Percentiles rank a stretch among this genome's conserved stretches.
Conservation (phyloP, 2,113 vertebrate species). For the Phasianus colchicus region DNA sequence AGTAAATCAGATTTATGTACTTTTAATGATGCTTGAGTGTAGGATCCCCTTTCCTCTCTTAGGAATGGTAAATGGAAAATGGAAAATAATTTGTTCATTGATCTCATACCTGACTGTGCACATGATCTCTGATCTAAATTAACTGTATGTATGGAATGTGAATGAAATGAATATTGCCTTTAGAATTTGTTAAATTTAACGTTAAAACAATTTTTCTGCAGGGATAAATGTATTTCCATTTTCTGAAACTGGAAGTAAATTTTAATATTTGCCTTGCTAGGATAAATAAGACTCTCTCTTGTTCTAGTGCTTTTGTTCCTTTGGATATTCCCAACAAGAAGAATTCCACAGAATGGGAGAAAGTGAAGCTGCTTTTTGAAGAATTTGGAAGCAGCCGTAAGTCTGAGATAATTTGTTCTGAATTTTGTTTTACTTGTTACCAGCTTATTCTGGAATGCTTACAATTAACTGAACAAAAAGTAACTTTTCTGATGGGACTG, state of each 20-base stretch:
- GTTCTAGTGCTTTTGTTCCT: conserved; percentile 92
- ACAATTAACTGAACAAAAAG: neutral
- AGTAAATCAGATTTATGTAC: neutral
- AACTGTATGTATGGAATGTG: neutral
- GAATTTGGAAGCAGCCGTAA: conserved; percentile 96
- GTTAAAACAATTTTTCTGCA: neutral
- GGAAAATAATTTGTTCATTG: neutral
- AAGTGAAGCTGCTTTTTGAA: conserved; percentile 92
- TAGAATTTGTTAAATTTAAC: neutral
- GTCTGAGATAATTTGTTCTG: conserved; percentile 57
- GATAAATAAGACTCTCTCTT: neutral
- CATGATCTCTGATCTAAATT: neutral
- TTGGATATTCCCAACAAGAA: conserved; percentile 84
- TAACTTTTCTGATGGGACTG: neutral
- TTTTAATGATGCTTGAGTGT: neutral
- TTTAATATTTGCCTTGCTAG: neutral
- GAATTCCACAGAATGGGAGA: conserved; percentile 97
- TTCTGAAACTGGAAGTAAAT: neutral
- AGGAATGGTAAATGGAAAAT: neutral
- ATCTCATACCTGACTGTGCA: neutral
- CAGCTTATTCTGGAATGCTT: neutral
- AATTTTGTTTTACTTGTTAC: neutral
- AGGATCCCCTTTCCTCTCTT: neutral
- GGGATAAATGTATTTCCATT: neutral
- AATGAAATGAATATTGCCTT: neutral